Conservation (phyloP, 2,888 invertebrate genomes). For the Camptogramma bilineatum region DNA sequence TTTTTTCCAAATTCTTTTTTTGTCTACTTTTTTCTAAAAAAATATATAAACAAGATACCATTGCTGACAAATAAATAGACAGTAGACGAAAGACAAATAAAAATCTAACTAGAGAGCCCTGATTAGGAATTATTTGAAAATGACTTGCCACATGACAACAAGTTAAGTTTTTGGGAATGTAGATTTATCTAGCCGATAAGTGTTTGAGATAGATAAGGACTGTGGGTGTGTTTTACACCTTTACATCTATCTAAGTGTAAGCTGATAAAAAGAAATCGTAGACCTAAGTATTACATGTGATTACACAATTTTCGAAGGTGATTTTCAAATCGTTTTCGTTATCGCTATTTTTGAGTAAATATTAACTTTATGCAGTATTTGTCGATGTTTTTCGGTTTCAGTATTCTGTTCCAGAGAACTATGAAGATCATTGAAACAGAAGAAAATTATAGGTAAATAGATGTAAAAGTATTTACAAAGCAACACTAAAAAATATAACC, state of each 20-base stretch:
- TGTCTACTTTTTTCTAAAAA: too few species aligned
- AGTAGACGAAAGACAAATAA: too few species aligned
- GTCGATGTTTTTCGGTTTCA: too few species aligned
- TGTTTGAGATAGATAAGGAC: slow-evolving; percentile 5
- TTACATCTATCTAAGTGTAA: slow-evolving; percentile 4
- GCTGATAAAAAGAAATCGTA: slow-evolving; percentile 9
- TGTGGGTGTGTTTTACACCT: slow-evolving; percentile 14
- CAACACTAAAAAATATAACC: too few species aligned
- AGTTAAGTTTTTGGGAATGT: slow-evolving; percentile 1
- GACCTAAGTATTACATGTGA: background rate
- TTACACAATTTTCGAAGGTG: slow-evolving; percentile 5
- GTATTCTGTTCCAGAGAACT: background rate
- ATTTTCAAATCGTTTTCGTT: background rate
- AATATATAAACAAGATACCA: too few species aligned
- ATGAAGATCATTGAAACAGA: background rate
- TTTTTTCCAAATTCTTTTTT: too few species aligned
- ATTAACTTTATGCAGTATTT: too few species aligned
- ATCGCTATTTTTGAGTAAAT: background rate
- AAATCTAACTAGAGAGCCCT: too few species aligned
- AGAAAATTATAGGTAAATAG: too few species aligned
- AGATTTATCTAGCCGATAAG: slow-evolving; percentile 16
- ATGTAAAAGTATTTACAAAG: too few species aligned
- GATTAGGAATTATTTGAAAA: too few species aligned
- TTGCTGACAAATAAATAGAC: too few species aligned
- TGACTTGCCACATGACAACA: background rate